A percentile compares a stretch with the other conserved stretches of the same genome.
Evolutionary conservation across 2,113 vertebrate species (phyloP).

Genomic region (Protobothrops mucrosquamatus): DNA sequence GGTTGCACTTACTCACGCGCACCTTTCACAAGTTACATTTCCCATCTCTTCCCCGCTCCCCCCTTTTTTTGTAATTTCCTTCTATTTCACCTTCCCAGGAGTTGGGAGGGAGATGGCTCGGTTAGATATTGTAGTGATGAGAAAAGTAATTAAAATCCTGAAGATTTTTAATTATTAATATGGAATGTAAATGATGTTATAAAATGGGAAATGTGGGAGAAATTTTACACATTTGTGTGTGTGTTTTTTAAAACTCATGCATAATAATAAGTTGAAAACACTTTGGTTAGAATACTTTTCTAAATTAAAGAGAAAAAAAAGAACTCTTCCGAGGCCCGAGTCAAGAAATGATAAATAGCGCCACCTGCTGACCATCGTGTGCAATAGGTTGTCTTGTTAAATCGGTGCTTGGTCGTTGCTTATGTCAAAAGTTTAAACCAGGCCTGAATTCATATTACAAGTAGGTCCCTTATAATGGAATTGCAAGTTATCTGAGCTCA

Average conservation of each 20-base stretch:
- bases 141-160: constrained; percentile 79
- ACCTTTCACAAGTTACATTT: constrained; percentile 24
- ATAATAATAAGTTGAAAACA: constrained; percentile 75
- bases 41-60: constrained; percentile 2
- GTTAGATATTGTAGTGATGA: constrained; percentile 62
- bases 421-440: background rate
- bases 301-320: constrained; percentile 47
- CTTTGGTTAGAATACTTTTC: constrained; percentile 55
- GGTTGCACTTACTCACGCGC: background rate
- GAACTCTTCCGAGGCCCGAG: background rate
- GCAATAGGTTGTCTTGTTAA: constrained; percentile 23
- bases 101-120: constrained; percentile 31
- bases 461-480: background rate
- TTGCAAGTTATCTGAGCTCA: background rate
- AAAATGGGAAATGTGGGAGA: constrained; percentile 68
- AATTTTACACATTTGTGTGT: constrained; percentile 77
- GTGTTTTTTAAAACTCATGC: constrained; percentile 72
- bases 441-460: background rate
- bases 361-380: constrained; percentile 64
- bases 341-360: constrained; percentile 69
- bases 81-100: constrained; percentile 67
- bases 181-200: constrained; percentile 78
- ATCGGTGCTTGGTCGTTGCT: background rate
- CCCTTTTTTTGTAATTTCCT: constrained; percentile 36
- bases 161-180: constrained; percentile 75